Conservation (phyloP, 2,888 invertebrate genomes). For the Liposcelis brunnea region DNA sequence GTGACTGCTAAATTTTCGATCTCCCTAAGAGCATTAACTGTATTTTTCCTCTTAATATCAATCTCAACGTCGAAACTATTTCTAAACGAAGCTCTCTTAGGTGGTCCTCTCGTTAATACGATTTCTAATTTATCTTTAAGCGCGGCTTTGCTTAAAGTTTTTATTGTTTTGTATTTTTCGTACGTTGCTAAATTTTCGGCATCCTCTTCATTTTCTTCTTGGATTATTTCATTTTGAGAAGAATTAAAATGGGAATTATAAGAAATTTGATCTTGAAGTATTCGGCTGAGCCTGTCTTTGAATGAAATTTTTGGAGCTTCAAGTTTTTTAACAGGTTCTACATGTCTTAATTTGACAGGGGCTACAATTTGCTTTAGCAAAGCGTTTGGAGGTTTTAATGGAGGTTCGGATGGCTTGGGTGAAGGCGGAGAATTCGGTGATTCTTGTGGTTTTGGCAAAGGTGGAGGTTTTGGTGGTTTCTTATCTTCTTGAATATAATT, state of each 20-base stretch:
- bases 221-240: not conserved
- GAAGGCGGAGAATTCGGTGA: not conserved
- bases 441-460: not conserved
- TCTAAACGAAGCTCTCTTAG: not conserved
- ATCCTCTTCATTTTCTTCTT: not conserved
- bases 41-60: slow-evolving; percentile 1
- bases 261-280: not conserved
- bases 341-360: too few species aligned
- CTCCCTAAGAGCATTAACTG: not conserved
- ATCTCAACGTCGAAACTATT: not conserved
- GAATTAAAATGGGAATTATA: not conserved
- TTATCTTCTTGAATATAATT: too few species aligned
- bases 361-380: too few species aligned
- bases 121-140: slow-evolving; percentile 2
- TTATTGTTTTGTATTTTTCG: slow-evolving; percentile 3
- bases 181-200: not conserved
- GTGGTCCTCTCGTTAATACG: slow-evolving; percentile 1
- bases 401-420: too few species aligned
- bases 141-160: slow-evolving; percentile 3
- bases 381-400: too few species aligned
- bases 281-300: not conserved
- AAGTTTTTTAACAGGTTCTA: too few species aligned
- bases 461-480: slow-evolving; percentile 2
- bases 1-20: slow-evolving; percentile 1
- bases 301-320: not conserved